phyloP scores from a whole-genome alignment of 2,797 vertebrate species.

The Eidolon dupreanum region DNA sequence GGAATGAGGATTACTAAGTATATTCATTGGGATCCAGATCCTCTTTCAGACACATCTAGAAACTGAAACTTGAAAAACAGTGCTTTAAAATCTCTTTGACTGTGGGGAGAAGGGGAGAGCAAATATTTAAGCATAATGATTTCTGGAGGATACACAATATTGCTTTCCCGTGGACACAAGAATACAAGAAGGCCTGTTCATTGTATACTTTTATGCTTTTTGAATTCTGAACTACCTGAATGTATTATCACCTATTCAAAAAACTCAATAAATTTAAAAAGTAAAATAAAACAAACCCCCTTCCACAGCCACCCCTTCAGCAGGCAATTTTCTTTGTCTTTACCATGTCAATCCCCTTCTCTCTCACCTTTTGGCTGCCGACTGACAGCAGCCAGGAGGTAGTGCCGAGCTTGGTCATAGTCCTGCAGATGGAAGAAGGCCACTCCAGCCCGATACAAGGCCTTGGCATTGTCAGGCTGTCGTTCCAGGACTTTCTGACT shows the following conservation, averaged over 20 bases:
- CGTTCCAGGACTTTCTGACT: slow-evolving; percentile 90
- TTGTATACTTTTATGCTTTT: not conserved
- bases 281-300: not conserved
- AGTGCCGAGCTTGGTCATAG: slow-evolving; percentile 87
- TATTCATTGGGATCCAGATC: not conserved
- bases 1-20: not conserved
- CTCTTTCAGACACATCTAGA: not conserved
- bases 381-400: slow-evolving; percentile 88
- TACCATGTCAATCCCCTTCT: not conserved
- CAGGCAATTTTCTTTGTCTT: not conserved
- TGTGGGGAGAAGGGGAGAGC: not conserved
- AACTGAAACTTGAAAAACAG: not conserved
- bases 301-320: not conserved
- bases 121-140: not conserved
- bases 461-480: slow-evolving; percentile 90
- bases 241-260: not conserved
- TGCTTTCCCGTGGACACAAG: not conserved
- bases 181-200: not conserved
- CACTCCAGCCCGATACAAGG: slow-evolving; percentile 93
- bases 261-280: not conserved
- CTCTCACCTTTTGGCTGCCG: slow-evolving; percentile 91
- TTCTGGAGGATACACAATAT: not conserved
- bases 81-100: not conserved
- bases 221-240: not conserved
- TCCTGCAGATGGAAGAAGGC: slow-evolving; percentile 92